These are phyloP conservation scores for Leptinotarsa haldemani DNA, from an alignment of 2,888 invertebrate genomes.

Conservation along the genomic window DNA sequence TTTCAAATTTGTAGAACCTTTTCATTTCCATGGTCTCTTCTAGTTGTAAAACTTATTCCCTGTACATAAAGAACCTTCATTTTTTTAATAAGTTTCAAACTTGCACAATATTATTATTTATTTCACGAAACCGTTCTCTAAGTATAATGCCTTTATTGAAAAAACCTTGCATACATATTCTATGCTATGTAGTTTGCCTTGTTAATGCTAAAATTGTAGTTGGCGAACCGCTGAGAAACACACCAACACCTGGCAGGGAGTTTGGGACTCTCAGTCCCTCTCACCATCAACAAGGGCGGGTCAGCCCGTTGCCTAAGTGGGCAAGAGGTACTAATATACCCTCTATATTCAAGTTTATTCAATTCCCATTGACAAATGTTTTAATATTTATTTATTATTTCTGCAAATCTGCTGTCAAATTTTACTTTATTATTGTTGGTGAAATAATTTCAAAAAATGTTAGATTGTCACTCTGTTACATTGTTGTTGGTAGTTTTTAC, in stretches of 20 bases:
- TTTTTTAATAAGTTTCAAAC: too few relatives aligned
- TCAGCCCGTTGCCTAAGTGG: conserved; percentile 72
- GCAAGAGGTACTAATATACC: conserved; percentile 68
- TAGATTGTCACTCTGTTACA: not conserved
- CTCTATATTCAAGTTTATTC: conserved; percentile 14
- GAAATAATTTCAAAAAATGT: not conserved
- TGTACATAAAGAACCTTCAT: too few relatives aligned
- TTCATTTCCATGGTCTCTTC: too few relatives aligned
- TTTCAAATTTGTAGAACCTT: too few relatives aligned
- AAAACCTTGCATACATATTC: conserved; percentile 33
- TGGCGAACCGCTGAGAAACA: conserved; percentile 69
- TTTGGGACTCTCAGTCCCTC: conserved; percentile 66
- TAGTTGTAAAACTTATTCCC: too few relatives aligned
- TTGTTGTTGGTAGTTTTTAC: too few relatives aligned
- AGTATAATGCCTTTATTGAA: conserved; percentile 37
- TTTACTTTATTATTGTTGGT: not conserved
- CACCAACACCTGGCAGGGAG: conserved; percentile 66
- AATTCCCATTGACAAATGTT: not conserved
- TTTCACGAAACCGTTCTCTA: too few relatives aligned
- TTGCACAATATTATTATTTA: too few relatives aligned
- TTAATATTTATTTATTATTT: not conserved
- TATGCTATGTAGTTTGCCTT: conserved; percentile 45
- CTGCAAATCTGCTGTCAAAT: conserved; percentile 4
- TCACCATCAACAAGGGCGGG: conserved; percentile 63
- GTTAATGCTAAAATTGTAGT: conserved; percentile 63